Base-by-base conservation (phyloP, 2,888 invertebrate species). In the Spilosoma lubricipeda region DNA sequence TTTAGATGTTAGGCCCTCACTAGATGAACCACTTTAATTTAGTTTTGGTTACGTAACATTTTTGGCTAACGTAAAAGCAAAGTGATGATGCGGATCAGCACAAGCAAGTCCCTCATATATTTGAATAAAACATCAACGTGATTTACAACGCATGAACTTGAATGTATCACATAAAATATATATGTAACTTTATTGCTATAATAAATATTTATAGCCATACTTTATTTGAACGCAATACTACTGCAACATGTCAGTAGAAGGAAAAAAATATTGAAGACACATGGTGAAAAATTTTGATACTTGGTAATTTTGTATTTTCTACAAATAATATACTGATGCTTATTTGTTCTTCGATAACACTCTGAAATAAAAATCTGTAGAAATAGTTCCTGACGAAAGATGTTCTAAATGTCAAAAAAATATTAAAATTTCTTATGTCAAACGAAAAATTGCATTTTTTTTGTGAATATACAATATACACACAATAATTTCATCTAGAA, bases 161-260 rank as follows among this genome's bases (percentile, higher is more conserved):
- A 27, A 59, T 27, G 59, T 59, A 59, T 59, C 59, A 59, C 59
- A 59, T 59, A 59, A 27, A 59, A 59, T 59, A 59, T 59, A 59
- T 27, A 27, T 59, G 59, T 15, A 27, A 59, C 27, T 59, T 59
- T 59, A 59, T 13, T 59, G 59, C 27, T 27, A 4, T 59, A 59
- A 59, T 59, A 59, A 59, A 59, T 59, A 59, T 59, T 59, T 59
- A 59, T 27, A 59, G 13, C n/a, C 59, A 27, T 13, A 59, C 59
- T 59, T 59, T 59, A 27, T 27, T 59, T 59, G 59, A n/a, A 59
- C 59, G 59, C 59, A 27, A 59, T 27, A 27, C n/a, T 27, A 59
- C 27, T 59, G 59, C 59, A 59, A 13, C 5, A 59, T 59, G n/a
- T 27, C 4, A 27, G 59, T 27, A 15, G 27, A 27, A 27, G 9